phyloP scores from a whole-genome alignment of 2,797 vertebrate species.

The Sternarchorhynchus goeldii region DNA sequence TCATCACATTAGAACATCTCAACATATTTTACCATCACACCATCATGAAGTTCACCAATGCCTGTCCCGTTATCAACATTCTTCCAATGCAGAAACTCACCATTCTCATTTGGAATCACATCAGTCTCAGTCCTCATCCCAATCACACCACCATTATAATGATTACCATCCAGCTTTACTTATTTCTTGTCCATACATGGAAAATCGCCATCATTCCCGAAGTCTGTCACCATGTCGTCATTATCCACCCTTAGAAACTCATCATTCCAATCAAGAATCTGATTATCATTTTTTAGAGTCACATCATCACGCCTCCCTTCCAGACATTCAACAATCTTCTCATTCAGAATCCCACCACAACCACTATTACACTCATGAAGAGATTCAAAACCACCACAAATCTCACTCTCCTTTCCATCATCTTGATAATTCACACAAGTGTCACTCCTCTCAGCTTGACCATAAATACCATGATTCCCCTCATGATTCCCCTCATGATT shows the following conservation, averaged over 20 bases:
- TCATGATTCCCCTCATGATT: conserved; percentile 9
- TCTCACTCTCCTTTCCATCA: conserved; percentile 4
- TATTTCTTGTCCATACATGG: conserved; percentile 9
- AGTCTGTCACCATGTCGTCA: conserved; percentile 36
- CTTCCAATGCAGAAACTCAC: conserved; percentile 20
- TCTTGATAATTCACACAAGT: conserved; percentile 5
- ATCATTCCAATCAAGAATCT: conserved; percentile 27
- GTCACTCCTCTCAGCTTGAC: conserved; percentile 9
- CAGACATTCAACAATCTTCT: conserved; percentile 21
- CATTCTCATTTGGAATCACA: conserved; percentile 32
- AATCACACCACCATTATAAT: conserved; percentile 3
- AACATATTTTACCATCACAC: conserved; percentile 21
- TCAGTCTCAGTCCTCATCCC: conserved; percentile 19
- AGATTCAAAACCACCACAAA: conserved; percentile 3
- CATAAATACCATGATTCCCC: not conserved
- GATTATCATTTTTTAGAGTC: conserved; percentile 21
- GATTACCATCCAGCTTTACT: conserved; percentile 27
- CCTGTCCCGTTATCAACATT: conserved; percentile 16
- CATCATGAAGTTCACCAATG: conserved; percentile 20
- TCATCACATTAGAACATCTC: conserved; percentile 41
- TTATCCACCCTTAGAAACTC: conserved; percentile 21
- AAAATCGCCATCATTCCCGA: conserved; percentile 28
- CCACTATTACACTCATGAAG: conserved; percentile 20
- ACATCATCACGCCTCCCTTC: conserved; percentile 32
- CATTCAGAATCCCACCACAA: conserved; percentile 24